Percentiles rank a stretch among this genome's conserved stretches.
These are phyloP conservation scores for Zalophus californianus DNA, from an alignment of 2,797 vertebrate genomes.

Conservation along the genomic window DNA sequence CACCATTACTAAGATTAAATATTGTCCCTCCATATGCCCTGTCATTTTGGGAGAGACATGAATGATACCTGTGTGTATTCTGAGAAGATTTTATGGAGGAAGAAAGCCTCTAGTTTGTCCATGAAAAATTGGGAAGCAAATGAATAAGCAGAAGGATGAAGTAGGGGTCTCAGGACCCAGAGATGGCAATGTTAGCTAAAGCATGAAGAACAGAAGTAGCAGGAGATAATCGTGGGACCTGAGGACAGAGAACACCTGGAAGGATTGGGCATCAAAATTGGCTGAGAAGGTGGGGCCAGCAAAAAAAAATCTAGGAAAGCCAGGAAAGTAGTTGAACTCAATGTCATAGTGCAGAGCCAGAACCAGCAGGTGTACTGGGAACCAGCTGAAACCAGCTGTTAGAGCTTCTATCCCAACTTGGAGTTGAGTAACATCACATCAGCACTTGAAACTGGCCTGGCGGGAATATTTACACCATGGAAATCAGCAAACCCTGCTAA, in stretches of 20 bases:
- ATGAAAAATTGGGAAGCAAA: background rate
- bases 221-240: background rate
- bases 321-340: background rate
- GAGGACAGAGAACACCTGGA: background rate
- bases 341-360: background rate
- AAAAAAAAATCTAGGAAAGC: background rate
- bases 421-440: background rate
- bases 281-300: background rate
- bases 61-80: background rate
- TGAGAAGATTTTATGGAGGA: constrained; percentile 6
- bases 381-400: background rate
- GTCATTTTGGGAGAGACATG: background rate
- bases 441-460: background rate
- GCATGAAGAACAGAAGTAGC: background rate
- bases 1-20: background rate
- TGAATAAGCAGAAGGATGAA: background rate
- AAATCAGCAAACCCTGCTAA: background rate
- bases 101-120: background rate
- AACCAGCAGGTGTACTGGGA: background rate
- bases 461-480: background rate
- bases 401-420: background rate
- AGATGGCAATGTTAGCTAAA: background rate
- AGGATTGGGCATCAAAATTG: background rate
- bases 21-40: background rate
- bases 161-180: background rate